Conservation (phyloP, 2,797 vertebrate species). For the Discoglossus pictus region DNA sequence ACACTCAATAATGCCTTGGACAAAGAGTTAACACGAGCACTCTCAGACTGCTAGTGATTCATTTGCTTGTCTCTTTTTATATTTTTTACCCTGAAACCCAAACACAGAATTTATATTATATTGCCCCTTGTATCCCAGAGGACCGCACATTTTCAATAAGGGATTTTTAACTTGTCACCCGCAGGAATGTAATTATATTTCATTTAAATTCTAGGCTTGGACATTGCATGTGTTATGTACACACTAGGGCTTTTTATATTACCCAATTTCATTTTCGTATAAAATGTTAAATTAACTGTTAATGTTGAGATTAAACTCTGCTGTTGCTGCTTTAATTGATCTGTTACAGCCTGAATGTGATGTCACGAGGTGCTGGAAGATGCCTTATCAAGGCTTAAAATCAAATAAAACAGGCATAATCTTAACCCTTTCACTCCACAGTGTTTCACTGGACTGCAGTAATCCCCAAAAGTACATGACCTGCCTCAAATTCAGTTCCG, state of each 20-base stretch:
- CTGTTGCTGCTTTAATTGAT: slow-evolving; percentile 41
- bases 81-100: background rate
- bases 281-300: slow-evolving; percentile 49
- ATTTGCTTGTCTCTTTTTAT: background rate
- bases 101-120: background rate
- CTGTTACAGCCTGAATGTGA: slow-evolving; percentile 32
- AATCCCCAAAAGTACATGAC: too few species aligned
- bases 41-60: too few species aligned
- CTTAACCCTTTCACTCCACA: slow-evolving; percentile 7
- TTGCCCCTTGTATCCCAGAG: background rate
- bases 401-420: slow-evolving; percentile 1
- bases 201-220: slow-evolving; percentile 26
- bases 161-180: slow-evolving; percentile 7
- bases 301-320: slow-evolving; percentile 46
- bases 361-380: slow-evolving; percentile 26
- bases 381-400: slow-evolving; percentile 18
- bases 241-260: slow-evolving; percentile 44
- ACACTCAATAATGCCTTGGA: too few species aligned
- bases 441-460: too few species aligned
- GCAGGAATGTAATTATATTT: slow-evolving; percentile 26
- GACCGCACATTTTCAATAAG: slow-evolving; percentile 1
- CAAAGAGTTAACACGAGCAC: too few species aligned
- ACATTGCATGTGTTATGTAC: slow-evolving; percentile 30
- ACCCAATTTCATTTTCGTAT: slow-evolving; percentile 43
- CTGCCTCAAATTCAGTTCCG: too few species aligned